Base-by-base conservation (phyloP, 2,113 vertebrate species). In the Ptilorrhoa leucosticta region DNA sequence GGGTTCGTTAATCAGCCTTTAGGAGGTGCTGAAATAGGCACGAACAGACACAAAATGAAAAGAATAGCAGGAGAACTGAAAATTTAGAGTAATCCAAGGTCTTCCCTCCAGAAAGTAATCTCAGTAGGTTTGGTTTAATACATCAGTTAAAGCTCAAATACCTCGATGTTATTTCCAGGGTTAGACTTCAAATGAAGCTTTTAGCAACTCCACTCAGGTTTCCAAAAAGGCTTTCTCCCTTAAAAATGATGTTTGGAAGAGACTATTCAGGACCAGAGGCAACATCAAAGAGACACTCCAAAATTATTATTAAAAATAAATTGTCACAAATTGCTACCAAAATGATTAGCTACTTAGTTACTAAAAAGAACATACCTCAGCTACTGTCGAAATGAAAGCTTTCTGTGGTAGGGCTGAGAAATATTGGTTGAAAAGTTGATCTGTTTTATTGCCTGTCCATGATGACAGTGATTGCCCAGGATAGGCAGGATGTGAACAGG, bases 1-100 rank as follows among this genome's bases (percentile, higher is more conserved):
- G 72, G 28, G 68, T 87, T 92, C 80, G 92, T 92, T 84, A 92
- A 90, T 84, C 85, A 92, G 80, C 76, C 96, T 69, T n/a, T 72
- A 84, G 90, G 83, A 95, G 88, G 86, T 79, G 95, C 93, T 95
- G 94, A 84, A 92, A 56, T 7, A 33, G 57, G 60, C 61, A 91
- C 0, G 0, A 28, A 27, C 33, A 69, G 57, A 18, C 17, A 45
- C 23, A 50, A 73, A 77, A 61, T 2, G 3, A 58, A 37, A 61
- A 79, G 26, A 28, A 23, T 5, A 27, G 37, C 54, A 73, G 56
- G 82, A 83, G 37, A 87, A 31, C 4, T 37, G 26, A 87, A 87
- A 40, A 71, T 78, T 87, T 65, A 31, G 40, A 63, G 42, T 30
- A 87, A 89, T 33, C 35, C 54, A 77, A 42, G 44, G 35, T 60